Evolutionary conservation across 2,113 vertebrate species (phyloP), one percentile per base, ranked within the genome.

Genomic region (Actenoides hombroni): DNA sequence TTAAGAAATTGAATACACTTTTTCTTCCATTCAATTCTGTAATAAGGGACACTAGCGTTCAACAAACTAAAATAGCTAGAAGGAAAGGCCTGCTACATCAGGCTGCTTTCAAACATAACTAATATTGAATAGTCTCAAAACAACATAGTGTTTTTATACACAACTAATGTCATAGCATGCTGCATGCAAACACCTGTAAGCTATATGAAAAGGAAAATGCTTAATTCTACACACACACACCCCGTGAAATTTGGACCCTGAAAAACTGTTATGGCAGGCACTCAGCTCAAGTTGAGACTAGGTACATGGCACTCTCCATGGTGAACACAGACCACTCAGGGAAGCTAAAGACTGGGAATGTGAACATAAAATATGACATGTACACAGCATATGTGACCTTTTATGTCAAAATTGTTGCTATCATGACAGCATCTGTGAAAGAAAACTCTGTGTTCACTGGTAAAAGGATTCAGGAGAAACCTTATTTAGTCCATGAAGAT

Each of bases 1-100:
- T 84, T 64, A 93, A 91, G 86, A 94, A 77, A 92, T 44, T 31
- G 33, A 81, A 79, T 46, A 28, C 0, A 53, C 79, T 77, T 94
- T 90, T 91, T 54, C 78, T 40, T 80, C 54, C 33, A 19, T 75
- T 92, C 39, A 89, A 17, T 73, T 64, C 29, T 64, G 24, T 77
- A 77, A 46, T 56, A 87, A 81, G 23, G 44, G 37, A 67, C 16
- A 64, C 21, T 20, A 61, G 14, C 2, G 1, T 69, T 76, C 40
- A 63, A 64, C 20, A 49, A 73, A 70, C 13, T 84, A 31, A 20
- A 88, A n/a, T 10, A 90, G 11, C 54, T 88, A 48, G 57, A 68
- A 79, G 49, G 33, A 59, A 90, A 91, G 46, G 48, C 33, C 10
- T 40, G 25, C 31, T 89, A 5, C 6, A 39, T 76, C 68, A 69